Evolutionary conservation across 1,140 invertebrate genomes (phyloP).

Genomic region (Anadara kagoshimensis): DNA sequence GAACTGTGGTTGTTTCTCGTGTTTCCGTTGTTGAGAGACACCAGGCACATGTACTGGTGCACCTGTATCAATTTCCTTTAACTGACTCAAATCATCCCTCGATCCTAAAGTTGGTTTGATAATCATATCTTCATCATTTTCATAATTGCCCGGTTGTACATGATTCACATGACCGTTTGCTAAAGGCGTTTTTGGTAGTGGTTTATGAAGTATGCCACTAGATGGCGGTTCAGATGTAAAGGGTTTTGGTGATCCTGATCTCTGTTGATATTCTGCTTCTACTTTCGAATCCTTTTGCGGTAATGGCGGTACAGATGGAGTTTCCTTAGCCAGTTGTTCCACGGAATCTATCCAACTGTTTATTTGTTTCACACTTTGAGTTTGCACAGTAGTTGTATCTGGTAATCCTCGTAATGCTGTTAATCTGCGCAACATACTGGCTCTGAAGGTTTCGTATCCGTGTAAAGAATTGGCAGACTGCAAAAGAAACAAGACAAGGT

Average conservation of each 20-base stretch:
- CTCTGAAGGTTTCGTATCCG: constrained; percentile 46
- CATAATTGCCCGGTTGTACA: constrained; percentile 24
- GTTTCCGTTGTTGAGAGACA: background rate
- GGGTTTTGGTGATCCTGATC: constrained; percentile 60
- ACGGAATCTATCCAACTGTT: constrained; percentile 55
- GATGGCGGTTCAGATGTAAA: constrained; percentile 61
- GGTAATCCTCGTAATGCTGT: constrained; percentile 36
- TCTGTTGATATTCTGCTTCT: constrained; percentile 7
- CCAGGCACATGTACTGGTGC: background rate
- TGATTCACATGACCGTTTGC: background rate
- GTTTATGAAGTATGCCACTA: constrained; percentile 60
- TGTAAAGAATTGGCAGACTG: constrained; percentile 49
- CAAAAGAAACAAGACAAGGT: no score
- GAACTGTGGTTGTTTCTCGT: constrained; percentile 37
- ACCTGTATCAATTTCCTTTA: no score
- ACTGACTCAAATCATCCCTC: constrained; percentile 1
- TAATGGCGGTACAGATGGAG: constrained; percentile 5
- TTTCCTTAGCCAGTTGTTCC: constrained; percentile 34
- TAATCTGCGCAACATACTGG: constrained; percentile 49
- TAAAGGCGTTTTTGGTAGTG: constrained; percentile 44
- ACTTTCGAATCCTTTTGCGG: background rate
- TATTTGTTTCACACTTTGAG: constrained; percentile 47
- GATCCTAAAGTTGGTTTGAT: constrained; percentile 9
- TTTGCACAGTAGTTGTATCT: constrained; percentile 27
- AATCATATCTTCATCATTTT: constrained; percentile 39